Percentiles rank a stretch among this genome's conserved stretches.
phyloP scores from a whole-genome alignment of 2,888 invertebrate genomes.

The Aethes cnicana region DNA sequence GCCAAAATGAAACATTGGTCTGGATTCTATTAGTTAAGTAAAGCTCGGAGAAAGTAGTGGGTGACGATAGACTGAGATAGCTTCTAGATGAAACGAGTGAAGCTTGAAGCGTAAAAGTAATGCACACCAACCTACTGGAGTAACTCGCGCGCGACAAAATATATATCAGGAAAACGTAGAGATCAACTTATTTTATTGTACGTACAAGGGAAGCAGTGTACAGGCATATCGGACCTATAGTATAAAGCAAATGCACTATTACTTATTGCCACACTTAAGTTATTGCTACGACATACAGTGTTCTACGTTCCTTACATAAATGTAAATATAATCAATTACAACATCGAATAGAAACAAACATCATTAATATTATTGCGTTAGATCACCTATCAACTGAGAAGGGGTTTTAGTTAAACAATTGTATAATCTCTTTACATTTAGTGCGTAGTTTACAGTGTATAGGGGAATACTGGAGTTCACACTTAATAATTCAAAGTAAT shows the following conservation, averaged over 20 bases:
- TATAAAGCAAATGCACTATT: conserved; percentile 73
- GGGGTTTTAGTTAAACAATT: conserved; percentile 54
- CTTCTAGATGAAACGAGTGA: neutral
- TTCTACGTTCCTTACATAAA: conserved; percentile 66
- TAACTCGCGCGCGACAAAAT: conserved; percentile 68
- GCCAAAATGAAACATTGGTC: conserved; percentile 31
- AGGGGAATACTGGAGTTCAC: conserved; percentile 40
- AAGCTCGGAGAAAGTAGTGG: conserved; percentile 30
- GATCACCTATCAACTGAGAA: conserved; percentile 58
- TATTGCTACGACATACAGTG: conserved; percentile 79
- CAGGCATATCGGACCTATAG: conserved; percentile 52
- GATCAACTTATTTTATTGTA: conserved; percentile 75
- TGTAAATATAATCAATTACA: conserved; percentile 77
- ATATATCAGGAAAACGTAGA: conserved; percentile 65
- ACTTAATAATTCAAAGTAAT: conserved; percentile 6
- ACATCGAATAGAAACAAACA: conserved; percentile 77
- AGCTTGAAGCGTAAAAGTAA: conserved; percentile 38
- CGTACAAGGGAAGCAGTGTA: conserved; percentile 72
- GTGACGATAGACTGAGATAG: conserved; percentile 18
- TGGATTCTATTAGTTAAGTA: conserved; percentile 24
- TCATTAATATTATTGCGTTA: conserved; percentile 74
- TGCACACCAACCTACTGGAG: conserved; percentile 61
- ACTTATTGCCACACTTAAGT: conserved; percentile 79
- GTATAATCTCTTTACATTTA: conserved; percentile 44
- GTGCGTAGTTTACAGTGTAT: conserved; percentile 68